phyloP scores from a whole-genome alignment of 2,797 vertebrate genomes.

The Anguilla pacifica region DNA sequence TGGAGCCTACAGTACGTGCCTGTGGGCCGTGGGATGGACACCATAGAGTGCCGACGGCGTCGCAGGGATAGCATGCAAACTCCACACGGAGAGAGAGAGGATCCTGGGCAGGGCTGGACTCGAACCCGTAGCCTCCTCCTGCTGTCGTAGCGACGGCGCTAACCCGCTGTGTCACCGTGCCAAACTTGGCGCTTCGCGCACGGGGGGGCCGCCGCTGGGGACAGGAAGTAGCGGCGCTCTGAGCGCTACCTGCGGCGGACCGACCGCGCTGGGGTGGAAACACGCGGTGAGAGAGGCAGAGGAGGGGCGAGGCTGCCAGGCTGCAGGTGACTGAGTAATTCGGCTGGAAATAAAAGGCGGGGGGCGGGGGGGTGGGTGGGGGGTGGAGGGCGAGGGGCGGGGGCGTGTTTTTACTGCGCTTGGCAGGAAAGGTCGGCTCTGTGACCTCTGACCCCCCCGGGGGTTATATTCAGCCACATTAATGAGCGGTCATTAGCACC shows the following conservation, averaged over 20 bases:
- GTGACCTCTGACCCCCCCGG: constrained; percentile 6
- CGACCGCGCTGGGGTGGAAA: not conserved
- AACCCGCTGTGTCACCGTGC: too few relatives aligned
- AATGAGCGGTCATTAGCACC: constrained; percentile 52
- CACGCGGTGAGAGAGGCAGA: not conserved
- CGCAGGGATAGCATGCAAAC: too few relatives aligned
- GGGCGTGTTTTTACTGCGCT: constrained; percentile 21
- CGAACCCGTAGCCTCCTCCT: too few relatives aligned
- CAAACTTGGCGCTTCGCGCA: too few relatives aligned
- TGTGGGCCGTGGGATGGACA: too few relatives aligned
- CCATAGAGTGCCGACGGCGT: too few relatives aligned
- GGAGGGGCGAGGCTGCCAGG: not conserved
- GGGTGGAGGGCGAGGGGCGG: not conserved
- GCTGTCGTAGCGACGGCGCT: too few relatives aligned
- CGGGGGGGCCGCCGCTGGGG: not conserved
- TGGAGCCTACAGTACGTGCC: too few relatives aligned
- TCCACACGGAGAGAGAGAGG: too few relatives aligned
- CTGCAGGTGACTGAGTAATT: not conserved
- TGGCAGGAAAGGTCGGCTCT: constrained; percentile 20
- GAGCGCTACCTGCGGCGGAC: not conserved
- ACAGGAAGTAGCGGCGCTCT: not conserved
- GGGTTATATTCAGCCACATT: constrained; percentile 33
- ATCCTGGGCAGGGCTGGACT: too few relatives aligned
- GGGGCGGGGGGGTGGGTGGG: not conserved
- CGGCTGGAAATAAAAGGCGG: not conserved